Evolutionary conservation across 2,888 invertebrate species (phyloP).

Genomic region (Volucella zonaria): DNA sequence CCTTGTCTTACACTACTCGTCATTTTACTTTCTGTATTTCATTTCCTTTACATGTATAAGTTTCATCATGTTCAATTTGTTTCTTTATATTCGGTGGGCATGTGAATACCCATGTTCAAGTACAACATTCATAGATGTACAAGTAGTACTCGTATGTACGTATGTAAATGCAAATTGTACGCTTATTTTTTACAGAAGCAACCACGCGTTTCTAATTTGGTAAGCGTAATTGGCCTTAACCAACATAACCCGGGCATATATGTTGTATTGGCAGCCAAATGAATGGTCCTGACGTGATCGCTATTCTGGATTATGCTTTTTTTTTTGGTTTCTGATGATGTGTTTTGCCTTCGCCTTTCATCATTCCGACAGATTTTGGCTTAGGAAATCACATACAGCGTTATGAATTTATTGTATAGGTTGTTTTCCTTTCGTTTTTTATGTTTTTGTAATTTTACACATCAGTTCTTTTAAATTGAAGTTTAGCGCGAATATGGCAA

Average conservation of each 20-base stretch:
- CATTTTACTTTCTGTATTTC: too few species aligned
- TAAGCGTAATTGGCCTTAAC: conserved; percentile 64
- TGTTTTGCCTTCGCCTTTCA: conserved; percentile 40
- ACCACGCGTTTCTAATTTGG: conserved; percentile 60
- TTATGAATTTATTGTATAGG: conserved; percentile 69
- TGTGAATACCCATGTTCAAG: too few species aligned
- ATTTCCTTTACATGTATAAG: too few species aligned
- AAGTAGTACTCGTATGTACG: too few species aligned
- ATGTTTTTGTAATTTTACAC: conserved; percentile 69
- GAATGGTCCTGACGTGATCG: conserved; percentile 62
- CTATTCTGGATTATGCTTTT: conserved; percentile 62
- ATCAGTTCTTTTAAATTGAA: conserved; percentile 68
- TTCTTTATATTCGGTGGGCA: too few species aligned
- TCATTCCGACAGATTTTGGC: conserved; percentile 51
- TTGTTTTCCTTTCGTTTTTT: conserved; percentile 11
- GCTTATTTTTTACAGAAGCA: conserved; percentile 58
- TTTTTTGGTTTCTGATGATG: conserved; percentile 41
- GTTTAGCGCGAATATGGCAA: conserved; percentile 38
- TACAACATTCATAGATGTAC: too few species aligned
- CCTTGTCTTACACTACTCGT: too few species aligned
- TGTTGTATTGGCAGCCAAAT: conserved; percentile 50
- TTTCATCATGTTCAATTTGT: too few species aligned
- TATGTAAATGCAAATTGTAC: conserved; percentile 49
- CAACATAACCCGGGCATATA: conserved; percentile 54
- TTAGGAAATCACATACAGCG: conserved; percentile 54